Evolutionary conservation across 2,113 vertebrate genomes (phyloP).

Genomic region (Psilopsiagon aurifrons): DNA sequence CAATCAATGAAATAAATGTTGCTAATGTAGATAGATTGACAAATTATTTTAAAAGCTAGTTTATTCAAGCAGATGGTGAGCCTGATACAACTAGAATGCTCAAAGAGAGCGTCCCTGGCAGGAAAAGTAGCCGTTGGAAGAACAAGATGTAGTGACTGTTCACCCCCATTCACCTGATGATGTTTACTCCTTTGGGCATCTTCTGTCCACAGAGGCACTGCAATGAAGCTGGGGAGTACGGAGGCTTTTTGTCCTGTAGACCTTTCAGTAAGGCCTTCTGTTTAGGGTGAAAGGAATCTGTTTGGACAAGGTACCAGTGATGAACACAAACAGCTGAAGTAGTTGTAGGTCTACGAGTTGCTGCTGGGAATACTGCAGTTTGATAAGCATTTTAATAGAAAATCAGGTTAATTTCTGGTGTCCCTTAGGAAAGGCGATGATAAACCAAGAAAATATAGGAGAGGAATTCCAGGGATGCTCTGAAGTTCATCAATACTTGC

Average conservation of each 20-base stretch:
- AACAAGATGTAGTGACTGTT: conserved; percentile 16
- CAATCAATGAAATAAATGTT: conserved; percentile 77
- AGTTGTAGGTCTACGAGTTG: neutral
- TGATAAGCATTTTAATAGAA: neutral
- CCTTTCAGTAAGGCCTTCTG: conserved; percentile 3
- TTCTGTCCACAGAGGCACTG: neutral
- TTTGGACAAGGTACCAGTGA: neutral
- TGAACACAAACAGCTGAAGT: neutral
- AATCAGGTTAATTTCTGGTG: neutral
- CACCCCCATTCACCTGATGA: neutral
- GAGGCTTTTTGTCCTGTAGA: neutral
- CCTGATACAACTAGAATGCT: conserved; percentile 14
- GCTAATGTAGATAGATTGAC: conserved; percentile 67
- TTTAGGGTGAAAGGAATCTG: neutral
- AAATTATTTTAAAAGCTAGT: conserved; percentile 68
- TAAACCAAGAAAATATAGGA: neutral
- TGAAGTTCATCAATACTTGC: neutral
- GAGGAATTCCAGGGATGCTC: neutral
- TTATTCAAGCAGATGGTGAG: conserved; percentile 49
- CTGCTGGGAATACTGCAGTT: neutral
- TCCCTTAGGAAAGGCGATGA: neutral
- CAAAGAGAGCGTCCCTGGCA: neutral
- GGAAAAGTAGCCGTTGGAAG: neutral
- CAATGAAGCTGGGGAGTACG: neutral
- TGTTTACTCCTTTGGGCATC: neutral